phyloP scores from a whole-genome alignment of 37 sponge, comb jelly and placozoan species.

The Spongia lamella region DNA sequence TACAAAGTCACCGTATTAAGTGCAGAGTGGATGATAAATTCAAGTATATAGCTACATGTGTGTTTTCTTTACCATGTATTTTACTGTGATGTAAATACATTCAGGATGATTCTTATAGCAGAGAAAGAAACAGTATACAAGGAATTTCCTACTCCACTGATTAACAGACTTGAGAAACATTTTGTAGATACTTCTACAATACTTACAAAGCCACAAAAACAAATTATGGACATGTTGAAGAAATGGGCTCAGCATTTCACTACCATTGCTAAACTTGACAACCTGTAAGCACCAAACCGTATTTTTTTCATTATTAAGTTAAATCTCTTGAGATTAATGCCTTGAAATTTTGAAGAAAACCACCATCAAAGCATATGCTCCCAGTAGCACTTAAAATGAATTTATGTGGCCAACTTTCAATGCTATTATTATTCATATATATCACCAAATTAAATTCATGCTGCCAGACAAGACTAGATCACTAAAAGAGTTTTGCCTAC shows the following conservation, averaged over 20 bases:
- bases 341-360: no score
- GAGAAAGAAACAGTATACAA: constrained; percentile 75
- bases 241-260: constrained; percentile 60
- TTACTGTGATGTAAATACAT: not conserved
- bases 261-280: not conserved
- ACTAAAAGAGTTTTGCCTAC: no score
- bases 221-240: constrained; percentile 17
- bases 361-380: no score
- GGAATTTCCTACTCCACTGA: constrained; percentile 88
- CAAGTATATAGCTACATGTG: constrained; percentile 45
- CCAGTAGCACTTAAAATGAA: no score
- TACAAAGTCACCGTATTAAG: constrained; percentile 83
- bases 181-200: constrained; percentile 76
- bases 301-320: no score
- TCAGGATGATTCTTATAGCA: constrained; percentile 75
- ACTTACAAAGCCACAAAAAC: constrained; percentile 36
- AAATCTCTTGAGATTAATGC: no score
- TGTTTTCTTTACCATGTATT: not conserved
- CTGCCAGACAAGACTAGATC: no score
- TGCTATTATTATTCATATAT: no score
- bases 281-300: no score
- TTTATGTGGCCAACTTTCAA: no score
- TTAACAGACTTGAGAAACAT: constrained; percentile 92
- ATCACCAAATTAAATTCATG: no score
- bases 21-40: constrained; percentile 82